These are phyloP conservation scores for Eumerus sabulonum DNA, from an alignment of 2,888 invertebrate genomes.

Conservation along the genomic window DNA sequence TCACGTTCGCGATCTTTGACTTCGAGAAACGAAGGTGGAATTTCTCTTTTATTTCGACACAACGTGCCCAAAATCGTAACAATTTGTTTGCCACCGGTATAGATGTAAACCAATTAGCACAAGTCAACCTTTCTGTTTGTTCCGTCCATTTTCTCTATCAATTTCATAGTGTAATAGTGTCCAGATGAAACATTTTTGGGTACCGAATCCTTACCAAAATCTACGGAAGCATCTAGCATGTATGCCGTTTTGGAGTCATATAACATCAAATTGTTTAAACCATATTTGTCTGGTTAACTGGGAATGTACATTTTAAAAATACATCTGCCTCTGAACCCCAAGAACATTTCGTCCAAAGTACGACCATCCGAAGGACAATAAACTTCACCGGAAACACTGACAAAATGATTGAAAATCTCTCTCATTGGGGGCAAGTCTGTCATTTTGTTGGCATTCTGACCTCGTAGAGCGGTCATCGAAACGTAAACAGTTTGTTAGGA, in stretches of 20 bases:
- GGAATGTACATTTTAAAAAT: conserved; percentile 2
- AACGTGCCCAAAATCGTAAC: background rate
- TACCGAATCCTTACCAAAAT: background rate
- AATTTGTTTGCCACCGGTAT: conserved; percentile 1
- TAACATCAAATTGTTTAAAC: background rate
- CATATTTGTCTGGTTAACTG: conserved; percentile 3
- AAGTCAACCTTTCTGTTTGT: background rate
- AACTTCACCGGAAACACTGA: too few species aligned
- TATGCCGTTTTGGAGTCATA: conserved; percentile 1
- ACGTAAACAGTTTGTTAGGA: conserved; percentile 1
- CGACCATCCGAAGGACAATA: background rate
- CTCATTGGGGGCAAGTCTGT: too few species aligned
- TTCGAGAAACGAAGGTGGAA: conserved; percentile 1
- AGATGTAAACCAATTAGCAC: conserved; percentile 1
- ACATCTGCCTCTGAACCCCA: conserved; percentile 1
- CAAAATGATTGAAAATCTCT: too few species aligned
- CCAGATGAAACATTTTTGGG: background rate
- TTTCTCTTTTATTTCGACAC: conserved; percentile 5
- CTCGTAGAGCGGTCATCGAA: too few species aligned
- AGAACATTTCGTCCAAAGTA: conserved; percentile 3
- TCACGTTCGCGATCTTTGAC: conserved; percentile 1
- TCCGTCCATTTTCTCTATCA: too few species aligned
- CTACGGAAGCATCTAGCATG: background rate
- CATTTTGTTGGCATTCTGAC: too few species aligned
- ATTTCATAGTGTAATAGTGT: too few species aligned